Base-by-base conservation (phyloP, 64 coral and sea anemone genomes). In the Hydrozoanthus tunicans region DNA sequence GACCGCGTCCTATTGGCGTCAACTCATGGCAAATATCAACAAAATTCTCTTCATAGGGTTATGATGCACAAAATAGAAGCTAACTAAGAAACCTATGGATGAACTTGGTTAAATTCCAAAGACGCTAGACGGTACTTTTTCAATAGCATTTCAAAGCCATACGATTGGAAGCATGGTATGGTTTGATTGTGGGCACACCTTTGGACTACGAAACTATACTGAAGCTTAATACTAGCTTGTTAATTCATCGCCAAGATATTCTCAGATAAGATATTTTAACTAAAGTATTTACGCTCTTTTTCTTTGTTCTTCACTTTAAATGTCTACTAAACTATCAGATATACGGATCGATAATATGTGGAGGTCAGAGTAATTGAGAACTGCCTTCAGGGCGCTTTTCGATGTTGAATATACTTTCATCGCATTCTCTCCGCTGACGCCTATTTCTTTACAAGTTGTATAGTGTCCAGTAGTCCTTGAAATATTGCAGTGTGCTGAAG, bases 401-500 rank as follows among this genome's bases (percentile, higher is more conserved):
- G 51, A 53, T 12, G 56, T 70, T 59, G 68, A 88, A 88, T 88
- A 88, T 88, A 75, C 23, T 15, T 73, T 88, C 54, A 88, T 88
- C 56, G 6, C 67, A 88, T 88, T 88, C 70, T 88, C 68, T 17
- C 59, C 84, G 70, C 84, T 86, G 68, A 88, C 70, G 84, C 84
- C 84, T 73, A 59, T 88, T 88, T 73, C 69, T 88, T 88, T 26
- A 88, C 24, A 60, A 88, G 70, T 73, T 88, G 70, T 88, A 58
- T 59, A 73, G 70, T 88, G 84, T 59, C 84, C 70, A 82, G 55
- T 26, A 58, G 55, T 54, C 67, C 70, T 88, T 88, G 84, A 88
- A 74, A 88, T 73, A 88, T 88, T 62, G 10, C 54, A 57, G 53
- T 70, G 70, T 62, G 23, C 55, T 73, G 11, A 51, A 73, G 68